Evolutionary conservation across 2,113 vertebrate genomes (phyloP).

Genomic region (Motacilla alba): DNA sequence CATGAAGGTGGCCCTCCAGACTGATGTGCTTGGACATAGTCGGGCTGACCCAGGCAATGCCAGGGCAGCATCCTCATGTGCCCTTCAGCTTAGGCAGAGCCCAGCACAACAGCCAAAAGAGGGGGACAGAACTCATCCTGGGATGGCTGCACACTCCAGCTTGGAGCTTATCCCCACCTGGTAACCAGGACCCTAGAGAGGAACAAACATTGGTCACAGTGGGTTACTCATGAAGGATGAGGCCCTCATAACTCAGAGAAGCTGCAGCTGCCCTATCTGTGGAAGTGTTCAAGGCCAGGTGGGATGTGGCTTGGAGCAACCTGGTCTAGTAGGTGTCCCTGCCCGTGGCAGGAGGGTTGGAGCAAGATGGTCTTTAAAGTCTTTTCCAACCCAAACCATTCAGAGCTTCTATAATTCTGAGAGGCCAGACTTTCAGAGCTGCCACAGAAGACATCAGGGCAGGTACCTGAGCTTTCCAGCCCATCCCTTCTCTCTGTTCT

Average conservation of each 20-base stretch:
- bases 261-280: background rate
- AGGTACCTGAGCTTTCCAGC: background rate
- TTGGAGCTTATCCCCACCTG: background rate
- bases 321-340: background rate
- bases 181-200: background rate
- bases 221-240: background rate
- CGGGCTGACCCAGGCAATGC: background rate
- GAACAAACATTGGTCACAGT: background rate
- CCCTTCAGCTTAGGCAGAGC: background rate
- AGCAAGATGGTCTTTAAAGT: background rate
- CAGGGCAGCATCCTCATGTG: background rate
- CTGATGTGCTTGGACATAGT: background rate
- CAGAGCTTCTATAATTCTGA: background rate
- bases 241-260: background rate
- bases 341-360: background rate
- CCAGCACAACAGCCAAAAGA: background rate
- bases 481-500: background rate
- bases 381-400: background rate
- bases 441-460: background rate
- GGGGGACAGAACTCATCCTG: background rate
- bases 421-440: background rate
- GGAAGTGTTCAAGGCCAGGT: background rate
- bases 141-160: too few species aligned
- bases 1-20: background rate
- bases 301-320: background rate